Evolutionary conservation across 2,797 vertebrate species (phyloP), one percentile per base, ranked within the genome.

Genomic region (Coreius guichenoti): DNA sequence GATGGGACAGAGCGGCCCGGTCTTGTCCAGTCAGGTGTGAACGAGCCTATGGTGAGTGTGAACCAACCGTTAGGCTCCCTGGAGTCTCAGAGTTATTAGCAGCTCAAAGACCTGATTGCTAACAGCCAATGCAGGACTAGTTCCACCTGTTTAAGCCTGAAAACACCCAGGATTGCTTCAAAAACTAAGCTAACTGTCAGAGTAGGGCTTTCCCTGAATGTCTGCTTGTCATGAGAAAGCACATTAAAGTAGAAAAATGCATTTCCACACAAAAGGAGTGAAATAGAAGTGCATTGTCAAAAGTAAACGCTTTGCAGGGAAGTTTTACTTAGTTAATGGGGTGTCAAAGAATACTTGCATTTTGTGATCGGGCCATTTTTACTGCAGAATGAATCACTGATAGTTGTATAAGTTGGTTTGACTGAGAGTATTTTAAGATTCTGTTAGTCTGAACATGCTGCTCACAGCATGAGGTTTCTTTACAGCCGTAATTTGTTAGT

Each of bases 121-220:
- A 19, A 43, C 67, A 85, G 31, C 82, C 56, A 65, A 33, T 68
- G 73, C 70, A 72, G 51, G 81, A 89, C 90, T 87, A 83, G 88
- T 86, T 89, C 84, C 85, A 86, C 89, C 86, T 84, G 89, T 90
- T 90, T 90, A 56, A 23, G 39, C 85, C 58, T 36, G 74, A 82
- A 47, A 83, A 78, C 68, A 29, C 63, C 72, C 77, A 86, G 80
- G 31, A 77, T n/a, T 29, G 47, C 80, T 80, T 73, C 51, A 45
- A 81, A 61, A 77, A 54, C 82, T 78, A 65, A 79, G 36, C 79
- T 19, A 74, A 81, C 84, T 29, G 51, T 83, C 65, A 65, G 65
- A 49, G n/a, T 3, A 80, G 69, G 67, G 73, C 39, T 70, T 63
- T 67, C 14, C n/a, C 74, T 84, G 65, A 76, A 84, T 68, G 5